phyloP scores from a whole-genome alignment of 2,888 invertebrate genomes.

The Lepeophtheirus nordmannii region DNA sequence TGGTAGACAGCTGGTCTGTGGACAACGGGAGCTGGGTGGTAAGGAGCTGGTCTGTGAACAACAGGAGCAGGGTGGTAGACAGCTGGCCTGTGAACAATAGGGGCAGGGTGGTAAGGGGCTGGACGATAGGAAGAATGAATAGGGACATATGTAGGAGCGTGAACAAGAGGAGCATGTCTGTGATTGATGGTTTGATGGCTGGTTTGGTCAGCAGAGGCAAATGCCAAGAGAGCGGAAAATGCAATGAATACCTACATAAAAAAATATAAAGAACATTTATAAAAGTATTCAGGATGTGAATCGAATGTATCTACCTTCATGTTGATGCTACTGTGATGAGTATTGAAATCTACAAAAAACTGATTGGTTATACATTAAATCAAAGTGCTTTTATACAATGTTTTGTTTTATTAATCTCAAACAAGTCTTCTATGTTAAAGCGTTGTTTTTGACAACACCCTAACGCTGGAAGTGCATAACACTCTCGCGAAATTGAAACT shows the following conservation, averaged over 20 bases:
- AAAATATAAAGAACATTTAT: neutral
- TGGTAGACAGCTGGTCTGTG: too few relatives aligned
- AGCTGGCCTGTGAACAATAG: neutral
- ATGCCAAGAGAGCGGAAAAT: conserved; percentile 1
- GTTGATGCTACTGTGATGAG: too few relatives aligned
- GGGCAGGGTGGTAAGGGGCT: conserved; percentile 7
- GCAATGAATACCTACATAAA: conserved; percentile 12
- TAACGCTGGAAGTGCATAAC: too few relatives aligned
- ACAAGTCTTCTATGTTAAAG: too few relatives aligned
- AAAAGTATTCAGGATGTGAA: too few relatives aligned
- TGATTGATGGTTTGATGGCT: conserved; percentile 19
- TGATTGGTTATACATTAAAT: too few relatives aligned
- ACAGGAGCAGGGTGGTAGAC: conserved; percentile 10
- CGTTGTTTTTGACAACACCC: too few relatives aligned
- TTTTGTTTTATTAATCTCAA: too few relatives aligned
- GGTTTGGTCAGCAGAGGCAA: conserved; percentile 16
- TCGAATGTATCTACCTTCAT: neutral
- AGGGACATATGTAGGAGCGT: conserved; percentile 2
- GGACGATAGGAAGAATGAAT: neutral
- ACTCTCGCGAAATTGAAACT: too few relatives aligned
- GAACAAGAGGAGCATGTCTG: conserved; percentile 9
- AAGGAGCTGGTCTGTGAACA: neutral
- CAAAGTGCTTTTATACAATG: too few relatives aligned
- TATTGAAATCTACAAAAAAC: too few relatives aligned
- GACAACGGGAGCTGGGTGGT: conserved; percentile 3